A percentile compares a stretch with the other conserved stretches of the same genome.
Evolutionary conservation across 1,140 invertebrate genomes (phyloP).

Genomic region (roundworm (Caenorhabditis elegans)): WBcel235 BX284602.5:9510001-9510500

Average conservation of each 20-base stretch:
- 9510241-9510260: background rate
- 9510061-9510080: constrained; percentile 32
- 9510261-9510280: constrained; percentile 13
- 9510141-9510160: background rate
- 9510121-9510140: background rate
- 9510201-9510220: background rate
- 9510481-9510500: background rate
- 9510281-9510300: background rate
- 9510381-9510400: background rate
- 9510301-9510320: background rate
- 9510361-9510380: background rate
- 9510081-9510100: background rate
- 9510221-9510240: background rate
- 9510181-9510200: background rate
- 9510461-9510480: background rate
- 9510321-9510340: too few relatives aligned
- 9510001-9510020: constrained; percentile 19
- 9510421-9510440: background rate
- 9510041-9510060: background rate
- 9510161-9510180: background rate
- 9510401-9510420: background rate
- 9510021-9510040: constrained; percentile 1
- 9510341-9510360: background rate
- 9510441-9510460: background rate
- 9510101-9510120: constrained; percentile 42